Conservation (phyloP, 2,888 invertebrate genomes). For the Dryobota labecula region DNA sequence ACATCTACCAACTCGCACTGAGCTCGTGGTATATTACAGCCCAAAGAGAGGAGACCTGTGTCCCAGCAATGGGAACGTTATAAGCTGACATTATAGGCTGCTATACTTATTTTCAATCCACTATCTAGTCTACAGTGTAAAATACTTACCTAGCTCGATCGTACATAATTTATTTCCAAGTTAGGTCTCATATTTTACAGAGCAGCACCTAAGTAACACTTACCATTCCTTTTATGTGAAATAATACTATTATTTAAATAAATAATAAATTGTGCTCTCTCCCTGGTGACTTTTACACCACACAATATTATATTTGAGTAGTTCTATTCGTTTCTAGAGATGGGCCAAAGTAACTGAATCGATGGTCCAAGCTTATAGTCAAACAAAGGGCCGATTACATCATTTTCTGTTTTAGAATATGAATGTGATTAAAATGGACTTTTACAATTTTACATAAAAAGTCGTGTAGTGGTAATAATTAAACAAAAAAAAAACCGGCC, state of each 20-base stretch:
- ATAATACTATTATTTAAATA: neutral
- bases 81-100: too few relatives aligned
- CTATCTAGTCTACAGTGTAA: neutral
- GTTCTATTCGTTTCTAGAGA: neutral
- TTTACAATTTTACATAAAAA: neutral
- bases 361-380: neutral
- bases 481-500: too few relatives aligned
- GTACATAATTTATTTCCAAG: slow-evolving; percentile 21
- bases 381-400: neutral
- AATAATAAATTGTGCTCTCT: neutral
- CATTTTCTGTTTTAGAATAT: neutral
- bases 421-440: neutral
- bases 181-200: slow-evolving; percentile 1
- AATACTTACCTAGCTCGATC: slow-evolving; percentile 10
- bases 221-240: neutral
- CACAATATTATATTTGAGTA: neutral
- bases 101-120: neutral
- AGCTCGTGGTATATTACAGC: too few relatives aligned
- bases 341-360: neutral
- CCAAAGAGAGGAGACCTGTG: too few relatives aligned
- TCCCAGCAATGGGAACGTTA: too few relatives aligned
- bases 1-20: too few relatives aligned
- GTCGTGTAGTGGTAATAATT: neutral
- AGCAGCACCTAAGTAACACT: slow-evolving; percentile 15
- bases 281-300: neutral